Percentiles rank a stretch among this genome's conserved stretches.
Conservation (phyloP, 64 coral and sea anemone genomes). For the Actinia tenebrosa region DNA sequence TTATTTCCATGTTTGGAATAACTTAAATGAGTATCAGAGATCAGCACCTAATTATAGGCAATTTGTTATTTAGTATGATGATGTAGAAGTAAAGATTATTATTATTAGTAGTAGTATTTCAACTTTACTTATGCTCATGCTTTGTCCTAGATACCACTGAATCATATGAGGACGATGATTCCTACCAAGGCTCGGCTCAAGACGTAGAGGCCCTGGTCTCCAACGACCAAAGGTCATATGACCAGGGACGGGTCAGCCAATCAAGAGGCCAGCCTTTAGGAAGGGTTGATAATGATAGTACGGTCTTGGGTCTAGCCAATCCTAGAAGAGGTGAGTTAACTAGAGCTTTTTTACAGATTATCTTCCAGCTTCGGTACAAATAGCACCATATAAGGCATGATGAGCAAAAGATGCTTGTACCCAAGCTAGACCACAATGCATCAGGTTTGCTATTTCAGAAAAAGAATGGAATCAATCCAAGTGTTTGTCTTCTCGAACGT, state of each 20-base stretch:
- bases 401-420: too few species aligned
- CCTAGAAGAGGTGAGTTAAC: slow-evolving; percentile 6
- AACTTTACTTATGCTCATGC: neutral
- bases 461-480: too few species aligned
- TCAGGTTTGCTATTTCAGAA: neutral
- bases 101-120: neutral
- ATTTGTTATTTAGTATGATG: too few species aligned
- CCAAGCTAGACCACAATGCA: too few species aligned
- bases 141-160: slow-evolving; percentile 65
- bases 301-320: neutral
- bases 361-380: too few species aligned
- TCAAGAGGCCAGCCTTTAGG: neutral
- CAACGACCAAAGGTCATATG: neutral
- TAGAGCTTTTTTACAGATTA: too few species aligned
- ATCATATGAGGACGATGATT: slow-evolving; percentile 75
- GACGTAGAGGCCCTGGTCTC: slow-evolving; percentile 38
- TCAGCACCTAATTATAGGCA: too few species aligned
- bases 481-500: too few species aligned
- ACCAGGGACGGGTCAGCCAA: neutral
- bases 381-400: too few species aligned
- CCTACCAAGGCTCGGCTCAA: slow-evolving; percentile 36
- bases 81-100: too few species aligned
- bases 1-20: too few species aligned
- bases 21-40: too few species aligned
- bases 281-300: neutral